Base-by-base conservation (phyloP, 2,888 invertebrate species). In the Metalampra italica region DNA sequence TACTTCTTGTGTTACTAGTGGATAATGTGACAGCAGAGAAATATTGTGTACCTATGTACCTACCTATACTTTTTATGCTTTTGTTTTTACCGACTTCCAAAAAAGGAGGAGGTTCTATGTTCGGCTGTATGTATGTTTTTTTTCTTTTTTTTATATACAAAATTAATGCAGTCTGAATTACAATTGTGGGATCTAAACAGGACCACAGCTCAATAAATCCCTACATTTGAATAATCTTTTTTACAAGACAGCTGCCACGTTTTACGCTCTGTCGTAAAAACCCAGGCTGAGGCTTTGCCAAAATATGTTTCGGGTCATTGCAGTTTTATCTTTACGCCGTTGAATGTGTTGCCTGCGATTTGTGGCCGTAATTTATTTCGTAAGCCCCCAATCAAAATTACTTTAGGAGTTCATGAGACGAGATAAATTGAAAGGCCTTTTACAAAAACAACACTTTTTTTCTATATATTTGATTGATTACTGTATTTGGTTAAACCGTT, bases 161-260 rank as follows among this genome's bases (percentile, higher is more conserved):
- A 22, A 22, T 22, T 22, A 22, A 22, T 22, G 5, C 22, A 22
- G 22, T 22, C 22, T 22, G 22, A 22, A 22, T 22, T 22, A 22
- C 22, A 22, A 22, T 22, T 22, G 22, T 22, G 5, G 22, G 32
- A 36, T n/a, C 29, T 30, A 37, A 50, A 47, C 43, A 52, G 45
- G 45, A 49, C 45, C 43, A 40, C 45, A 51, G 37, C 44, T 45
- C 56, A 56, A 56, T 56, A 63, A 63, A 62, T 60, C 56, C 51
- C 43, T 48, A 44, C 47, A 63, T 60, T 62, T 62, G 64, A 63
- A 61, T 64, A 62, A 63, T 62, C 51, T 46, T 62, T 63, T 63
- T 63, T 62, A 60, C 58, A 50, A 50, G 56, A 50, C 63, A 63
- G 60, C 62, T 63, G 63, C 50, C 56, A 37, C 44, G 56, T 12